Evolutionary conservation across 2,888 invertebrate genomes (phyloP), one percentile per base, ranked within the genome.

Genomic region (Parasteatoda lunata): DNA sequence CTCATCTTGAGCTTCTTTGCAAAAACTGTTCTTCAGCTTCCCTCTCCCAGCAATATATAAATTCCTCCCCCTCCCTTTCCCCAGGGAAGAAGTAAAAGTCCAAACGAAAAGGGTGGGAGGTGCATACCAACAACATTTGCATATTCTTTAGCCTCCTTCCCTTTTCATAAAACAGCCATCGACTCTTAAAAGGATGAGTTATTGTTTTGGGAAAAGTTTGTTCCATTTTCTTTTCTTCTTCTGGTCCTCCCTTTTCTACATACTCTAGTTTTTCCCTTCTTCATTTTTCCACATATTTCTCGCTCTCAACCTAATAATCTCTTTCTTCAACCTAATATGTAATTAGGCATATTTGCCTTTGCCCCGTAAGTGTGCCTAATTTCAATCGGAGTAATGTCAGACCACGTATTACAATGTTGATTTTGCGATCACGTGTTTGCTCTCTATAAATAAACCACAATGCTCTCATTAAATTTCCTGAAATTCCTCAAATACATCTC

Each of bases 171-270:
- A 84, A 84, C 84, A 84, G 72, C 59, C 71, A 80, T 80, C 79
- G 81, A 68, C 81, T 81, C 48, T 48, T 30, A 70, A 48, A 59
- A 73, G 78, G 72, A 75, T 84, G 84, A 84, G 84, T 84, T 84
- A 84, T 84, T 84, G 78, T 84, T 77, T 78, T 73, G 73, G 72
- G 78, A 84, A 78, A 84, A 84, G 84, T 84, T 84, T 73, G 84
- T 49, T 78, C 81, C 68, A 54, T 54, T 45, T 71, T 77, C 75
- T 84, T 30, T 30, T 68, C 84, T 54, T 71, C 84, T 66, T 76
- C 69, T 45, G 51, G 11, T 52, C 75, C 52, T 70, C n/a, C 66
- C 65, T 51, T 70, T 78, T 81, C 73, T n/a, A 54, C 73, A 49
- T 77, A 54, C 64, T 70, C 48, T 71, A 64, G 65, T 71, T 59